Base-by-base conservation (phyloP, 2,113 vertebrate genomes). In the Burhinus oedicnemus region DNA sequence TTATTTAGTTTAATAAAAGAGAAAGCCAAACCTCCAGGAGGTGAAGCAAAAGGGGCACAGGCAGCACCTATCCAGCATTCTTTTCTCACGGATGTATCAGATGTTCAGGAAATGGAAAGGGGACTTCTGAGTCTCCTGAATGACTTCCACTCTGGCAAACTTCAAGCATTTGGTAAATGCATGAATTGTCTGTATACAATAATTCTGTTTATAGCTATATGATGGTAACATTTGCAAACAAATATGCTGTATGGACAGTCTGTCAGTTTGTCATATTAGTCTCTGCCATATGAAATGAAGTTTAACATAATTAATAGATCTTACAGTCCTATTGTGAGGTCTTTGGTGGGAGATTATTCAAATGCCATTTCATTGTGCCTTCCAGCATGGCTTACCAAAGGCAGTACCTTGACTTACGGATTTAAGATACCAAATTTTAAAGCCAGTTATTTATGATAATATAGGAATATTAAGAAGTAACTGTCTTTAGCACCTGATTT, bases 141-240 rank as follows among this genome's bases (percentile, higher is more conserved):
- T n/a, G 99, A 99, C 97, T 99, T 99, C 97, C 99, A 99, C 95
- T 99, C 99, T 76, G 99, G 99, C 77, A 99, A 99, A 98, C 98
- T 99, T 44, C 99, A 99, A 94, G 99, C 99, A 2, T 99, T 99
- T 95, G 99, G 99, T 99, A 98, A 97, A 83, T 60, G 66, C 25
- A 5, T 58, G 19, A 82, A 17, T 5, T 61, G 32, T 49, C 23
- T 57, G 13, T 86, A 8, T 25, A 6, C 12, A 61, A 1, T 2
- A 51, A 9, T 27, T 83, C 51, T 8, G 38, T 93, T 81, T 68
- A 27, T 60, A 79, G 68, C 49, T 47, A 2, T n/a, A 23, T 0
- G 5, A 9, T 18, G 20, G 14, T 62, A 72, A 40, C 22, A 38
- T n/a, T 42, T 82, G 57, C 52, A 62, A 79, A 57, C 12, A 38